A percentile compares a stretch with the other conserved stretches of the same genome.
phyloP scores from a whole-genome alignment of 2,113 vertebrate species.

The Mirza zaza region DNA sequence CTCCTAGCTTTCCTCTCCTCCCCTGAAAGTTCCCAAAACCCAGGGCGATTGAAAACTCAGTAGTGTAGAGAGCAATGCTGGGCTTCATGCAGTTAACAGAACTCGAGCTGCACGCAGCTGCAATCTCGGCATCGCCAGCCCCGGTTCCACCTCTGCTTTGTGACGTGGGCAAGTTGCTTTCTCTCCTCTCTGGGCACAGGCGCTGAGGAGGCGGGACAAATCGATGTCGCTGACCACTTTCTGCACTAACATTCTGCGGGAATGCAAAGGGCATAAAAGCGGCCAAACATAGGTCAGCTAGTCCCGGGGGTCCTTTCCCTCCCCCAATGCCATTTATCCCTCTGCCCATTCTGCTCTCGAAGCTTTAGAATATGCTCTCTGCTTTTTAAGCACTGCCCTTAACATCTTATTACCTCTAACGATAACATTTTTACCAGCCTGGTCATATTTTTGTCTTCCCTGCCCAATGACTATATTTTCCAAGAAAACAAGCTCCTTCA shows the following conservation, averaged over 20 bases:
- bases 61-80: not conserved
- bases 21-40: not conserved
- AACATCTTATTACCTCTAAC: constrained; percentile 57
- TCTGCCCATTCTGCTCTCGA: not conserved
- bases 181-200: not conserved
- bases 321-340: not conserved
- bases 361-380: constrained; percentile 16
- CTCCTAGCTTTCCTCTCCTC: not conserved
- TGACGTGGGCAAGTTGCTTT: not conserved
- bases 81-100: not conserved
- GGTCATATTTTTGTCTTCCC: constrained; percentile 49
- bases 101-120: not conserved
- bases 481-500: constrained; percentile 64
- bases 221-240: not conserved
- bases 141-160: not conserved
- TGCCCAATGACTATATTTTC: constrained; percentile 54
- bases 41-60: not conserved
- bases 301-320: not conserved
- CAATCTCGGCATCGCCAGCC: not conserved
- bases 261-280: not conserved
- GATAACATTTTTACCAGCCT: constrained; percentile 63
- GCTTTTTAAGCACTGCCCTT: constrained; percentile 39
- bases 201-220: not conserved
- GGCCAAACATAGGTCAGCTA: not conserved
- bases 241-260: not conserved